phyloP scores from a whole-genome alignment of 2,797 vertebrate species.

The Halcyon smyrnensis region DNA sequence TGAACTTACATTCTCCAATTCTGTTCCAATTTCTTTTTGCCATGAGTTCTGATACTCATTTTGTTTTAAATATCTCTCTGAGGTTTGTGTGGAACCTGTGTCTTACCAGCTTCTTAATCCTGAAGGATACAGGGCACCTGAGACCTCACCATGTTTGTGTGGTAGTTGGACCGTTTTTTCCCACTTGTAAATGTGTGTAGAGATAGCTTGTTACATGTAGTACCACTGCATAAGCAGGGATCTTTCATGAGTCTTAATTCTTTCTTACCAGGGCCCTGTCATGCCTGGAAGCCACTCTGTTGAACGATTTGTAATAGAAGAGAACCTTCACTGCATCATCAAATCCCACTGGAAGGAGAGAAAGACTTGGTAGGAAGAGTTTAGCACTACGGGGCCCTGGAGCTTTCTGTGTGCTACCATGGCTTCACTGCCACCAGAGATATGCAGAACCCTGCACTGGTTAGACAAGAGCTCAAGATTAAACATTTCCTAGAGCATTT shows the following conservation, averaged over 20 bases:
- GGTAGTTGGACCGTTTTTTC: not conserved
- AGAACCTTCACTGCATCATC: conserved; percentile 96
- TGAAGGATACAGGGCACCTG: not conserved
- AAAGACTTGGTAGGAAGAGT: conserved; percentile 89
- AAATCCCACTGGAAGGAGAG: conserved; percentile 97
- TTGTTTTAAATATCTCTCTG: not conserved
- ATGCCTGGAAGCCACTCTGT: conserved; percentile 98
- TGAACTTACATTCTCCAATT: not conserved
- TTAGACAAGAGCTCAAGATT: not conserved
- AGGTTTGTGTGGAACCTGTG: not conserved
- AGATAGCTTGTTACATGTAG: not conserved
- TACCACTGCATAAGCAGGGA: not conserved
- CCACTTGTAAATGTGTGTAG: not conserved
- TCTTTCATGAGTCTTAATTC: not conserved
- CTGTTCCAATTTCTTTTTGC: not conserved
- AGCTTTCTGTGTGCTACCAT: not conserved
- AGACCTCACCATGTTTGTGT: not conserved
- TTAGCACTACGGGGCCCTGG: not conserved
- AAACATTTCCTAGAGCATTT: not conserved
- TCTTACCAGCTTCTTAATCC: not conserved
- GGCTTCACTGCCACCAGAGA: not conserved
- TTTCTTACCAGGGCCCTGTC: conserved; percentile 88
- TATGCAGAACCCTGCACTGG: not conserved
- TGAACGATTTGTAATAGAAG: conserved; percentile 97
- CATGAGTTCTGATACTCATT: not conserved